Evolutionary conservation across 2,888 invertebrate species (phyloP).

Genomic region (Ornithoptera alexandrae): DNA sequence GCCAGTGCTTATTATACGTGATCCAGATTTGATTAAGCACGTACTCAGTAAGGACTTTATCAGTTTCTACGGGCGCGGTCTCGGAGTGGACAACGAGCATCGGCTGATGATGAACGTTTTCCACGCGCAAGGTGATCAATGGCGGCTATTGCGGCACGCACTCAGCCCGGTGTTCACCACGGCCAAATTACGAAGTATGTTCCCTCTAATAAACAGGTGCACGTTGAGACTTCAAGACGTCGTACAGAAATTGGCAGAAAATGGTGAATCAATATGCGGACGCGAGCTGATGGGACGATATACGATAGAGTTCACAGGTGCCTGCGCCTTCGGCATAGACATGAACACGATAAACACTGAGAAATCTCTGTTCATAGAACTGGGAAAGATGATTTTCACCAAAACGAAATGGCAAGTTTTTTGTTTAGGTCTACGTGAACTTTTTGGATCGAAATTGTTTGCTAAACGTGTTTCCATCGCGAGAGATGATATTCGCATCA

Average conservation of each 20-base stretch:
- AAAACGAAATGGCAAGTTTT: conserved; percentile 26
- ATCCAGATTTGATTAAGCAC: conserved; percentile 29
- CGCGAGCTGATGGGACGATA: conserved; percentile 35
- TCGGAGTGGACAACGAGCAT: conserved; percentile 21
- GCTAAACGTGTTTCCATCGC: conserved; percentile 2
- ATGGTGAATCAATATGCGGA: conserved; percentile 25
- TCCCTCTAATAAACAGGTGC: conserved; percentile 31
- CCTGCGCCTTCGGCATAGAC: conserved; percentile 34
- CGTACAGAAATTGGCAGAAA: conserved; percentile 23
- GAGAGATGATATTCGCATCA: conserved; percentile 6
- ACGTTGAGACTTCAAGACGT: conserved; percentile 30
- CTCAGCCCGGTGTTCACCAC: conserved; percentile 32
- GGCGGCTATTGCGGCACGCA: conserved; percentile 33
- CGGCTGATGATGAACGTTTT: conserved; percentile 32
- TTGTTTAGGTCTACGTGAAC: conserved; percentile 8
- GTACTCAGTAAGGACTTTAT: conserved; percentile 25
- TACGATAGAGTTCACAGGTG: conserved; percentile 35
- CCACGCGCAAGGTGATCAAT: conserved; percentile 32
- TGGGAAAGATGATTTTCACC: conserved; percentile 31
- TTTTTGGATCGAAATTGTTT: conserved; percentile 6
- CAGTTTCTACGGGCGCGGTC: conserved; percentile 29
- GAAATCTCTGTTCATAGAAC: conserved; percentile 30
- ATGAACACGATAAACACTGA: conserved; percentile 32
- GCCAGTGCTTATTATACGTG: conserved; percentile 33
- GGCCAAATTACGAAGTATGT: conserved; percentile 33